Base-by-base conservation (phyloP, 2,888 invertebrate species). In the Ophion ellenae region DNA sequence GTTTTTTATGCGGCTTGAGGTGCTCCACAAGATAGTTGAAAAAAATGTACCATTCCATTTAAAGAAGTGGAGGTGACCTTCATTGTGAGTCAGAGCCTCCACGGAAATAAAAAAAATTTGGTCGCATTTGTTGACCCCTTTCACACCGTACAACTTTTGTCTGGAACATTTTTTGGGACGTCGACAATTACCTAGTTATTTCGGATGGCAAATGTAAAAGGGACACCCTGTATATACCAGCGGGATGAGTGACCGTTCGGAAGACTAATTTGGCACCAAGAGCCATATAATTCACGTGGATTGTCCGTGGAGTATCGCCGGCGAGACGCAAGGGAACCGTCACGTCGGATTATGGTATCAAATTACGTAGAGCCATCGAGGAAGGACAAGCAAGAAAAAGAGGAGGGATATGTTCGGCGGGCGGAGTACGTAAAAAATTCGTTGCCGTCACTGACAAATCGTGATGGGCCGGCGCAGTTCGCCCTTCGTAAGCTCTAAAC, bases 231-330 rank as follows among this genome's bases (percentile, higher is more conserved):
- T 17, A 57, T n/a, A 57, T 32, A 32, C 24, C 20, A 45, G 7
- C 1, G 32, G 36, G 36, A 66, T 40, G 40, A 40, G 64, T 7
- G 20, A 28, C 36, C n/a, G 20, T 6, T 32, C 11, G 32, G 32
- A 20, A 77, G 36, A 67, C 59, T 36, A 67, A 83, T 81, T 84
- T 87, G 88, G 84, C 87, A 87, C 86, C 87, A 83, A 85, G 85
- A 87, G 87, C 87, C 89, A 81, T 87, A 89, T 89, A 87, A 89
- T 86, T 89, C 86, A 89, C 82, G 79, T 45, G 61, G 67, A 79
- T 81, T 84, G 87, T 87, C 85, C 77, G 71, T 32, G 32, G n/a
- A 53, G 32, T 32, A 24, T 59, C 9, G 45, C 78, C 75, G 86
- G 76, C 89, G 87, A 82, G 85, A 87, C 85, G 69, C 80, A 71